Base-by-base conservation (phyloP, 2,797 vertebrate species). In the Spinibarbus caldwelli region DNA sequence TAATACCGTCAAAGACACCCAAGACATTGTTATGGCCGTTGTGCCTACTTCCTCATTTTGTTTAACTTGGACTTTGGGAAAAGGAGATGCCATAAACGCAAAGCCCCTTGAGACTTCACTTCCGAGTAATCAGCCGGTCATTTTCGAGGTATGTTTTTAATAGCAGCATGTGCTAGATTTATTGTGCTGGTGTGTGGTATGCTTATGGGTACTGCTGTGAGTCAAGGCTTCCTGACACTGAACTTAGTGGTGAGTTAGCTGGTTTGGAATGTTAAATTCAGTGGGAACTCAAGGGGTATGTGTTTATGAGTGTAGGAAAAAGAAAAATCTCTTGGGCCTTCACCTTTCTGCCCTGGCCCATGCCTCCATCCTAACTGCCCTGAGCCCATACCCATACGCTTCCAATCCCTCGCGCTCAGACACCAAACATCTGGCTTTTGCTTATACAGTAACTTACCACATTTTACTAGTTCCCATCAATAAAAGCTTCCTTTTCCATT, bases 191-290 rank as follows among this genome's bases (percentile, higher is more conserved):
- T 68, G 64, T 66, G 85, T 68, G 68, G 70, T 75, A 70, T 73
- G 66, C 83, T 66, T 80, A 86, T 87, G 86, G 73, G 59, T 26
- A 67, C 57, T 47, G 54, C 34, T 87, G 87, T 93, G 92, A 92
- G 90, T 92, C 90, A 91, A 85, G 86, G 80, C 84, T 84, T 79
- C 38, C 62, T 93, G 92, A 92, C 91, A 90, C 86, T 86, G 81
- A 83, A 86, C 84, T 52, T 1, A 68, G 36, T 73, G 86, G 87
- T 94, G 93, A 95, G 91, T 92, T 90, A 86, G 86, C 91, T 88
- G 86, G 89, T 93, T 34, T 89, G 94, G 94, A 96, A 96, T 94
- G 91, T 85, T 49, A 90, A 92, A 87, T 89, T 89, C 57, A 91
- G 91, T 94, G 94, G 92, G 94, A 95, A 94, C 87, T 70, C 85